Evolutionary conservation across 2,113 vertebrate genomes (phyloP).

Genomic region (Osmerus eperlanus): DNA sequence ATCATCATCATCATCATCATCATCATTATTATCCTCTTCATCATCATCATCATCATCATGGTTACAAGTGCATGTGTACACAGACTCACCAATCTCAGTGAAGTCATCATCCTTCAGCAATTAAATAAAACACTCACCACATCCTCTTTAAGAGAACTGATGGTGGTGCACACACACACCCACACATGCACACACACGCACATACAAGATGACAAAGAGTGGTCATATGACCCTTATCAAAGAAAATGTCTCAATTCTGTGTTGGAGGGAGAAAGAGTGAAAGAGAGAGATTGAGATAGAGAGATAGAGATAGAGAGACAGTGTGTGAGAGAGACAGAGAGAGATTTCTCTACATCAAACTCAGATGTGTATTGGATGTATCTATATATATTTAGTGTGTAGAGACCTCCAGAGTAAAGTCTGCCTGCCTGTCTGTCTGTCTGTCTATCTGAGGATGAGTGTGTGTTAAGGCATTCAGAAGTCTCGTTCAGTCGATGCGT

Average conservation of each 20-base stretch:
- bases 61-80: not conserved
- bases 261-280: conserved; percentile 7
- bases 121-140: conserved; percentile 11
- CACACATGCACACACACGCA: not conserved
- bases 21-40: not conserved
- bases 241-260: conserved; percentile 54
- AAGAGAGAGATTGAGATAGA: no score
- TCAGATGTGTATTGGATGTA: no score
- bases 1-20: not conserved
- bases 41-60: not conserved
- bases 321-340: no score
- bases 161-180: not conserved
- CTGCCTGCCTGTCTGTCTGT: not conserved
- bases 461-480: conserved; percentile 85
- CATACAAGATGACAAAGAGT: conserved; percentile 41
- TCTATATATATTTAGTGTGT: no score
- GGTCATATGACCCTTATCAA: conserved; percentile 59
- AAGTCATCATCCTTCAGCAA: conserved; percentile 5
- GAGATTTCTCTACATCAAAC: no score
- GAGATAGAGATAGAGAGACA: not conserved
- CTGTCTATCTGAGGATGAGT: no score
- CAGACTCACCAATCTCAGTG: not conserved
- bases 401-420: no score
- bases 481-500: conserved; percentile 78
- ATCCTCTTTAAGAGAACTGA: conserved; percentile 38